Evolutionary conservation across 2,888 invertebrate species (phyloP).

Genomic region (Ochlodes sylvanus): DNA sequence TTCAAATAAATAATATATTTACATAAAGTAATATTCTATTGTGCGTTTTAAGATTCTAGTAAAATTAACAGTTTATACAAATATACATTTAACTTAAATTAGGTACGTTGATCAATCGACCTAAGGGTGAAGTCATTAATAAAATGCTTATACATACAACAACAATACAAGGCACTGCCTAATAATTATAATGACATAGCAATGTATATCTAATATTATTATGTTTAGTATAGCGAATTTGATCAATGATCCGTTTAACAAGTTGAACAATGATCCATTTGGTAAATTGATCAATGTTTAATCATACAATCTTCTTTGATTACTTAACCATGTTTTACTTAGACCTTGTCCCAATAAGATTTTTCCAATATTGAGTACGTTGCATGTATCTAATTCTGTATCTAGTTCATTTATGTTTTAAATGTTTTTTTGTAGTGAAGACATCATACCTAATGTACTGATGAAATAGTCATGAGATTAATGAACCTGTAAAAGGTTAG

Average conservation of each 20-base stretch:
- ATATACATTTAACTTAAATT: background rate
- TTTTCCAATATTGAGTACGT: background rate
- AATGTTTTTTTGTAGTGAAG: background rate
- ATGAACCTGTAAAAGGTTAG: conserved; percentile 16
- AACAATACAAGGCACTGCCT: conserved; percentile 70
- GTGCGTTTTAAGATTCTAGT: background rate
- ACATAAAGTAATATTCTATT: background rate
- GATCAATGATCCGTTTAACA: background rate
- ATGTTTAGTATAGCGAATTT: background rate
- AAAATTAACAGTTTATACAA: conserved; percentile 1
- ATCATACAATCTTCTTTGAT: no score
- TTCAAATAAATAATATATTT: background rate
- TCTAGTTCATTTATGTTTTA: no score
- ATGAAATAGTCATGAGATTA: conserved; percentile 1
- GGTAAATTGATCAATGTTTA: no score
- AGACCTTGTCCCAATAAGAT: no score
- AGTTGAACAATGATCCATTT: no score
- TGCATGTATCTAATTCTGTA: background rate
- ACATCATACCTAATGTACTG: background rate
- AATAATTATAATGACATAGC: conserved; percentile 48
- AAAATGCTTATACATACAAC: conserved; percentile 36
- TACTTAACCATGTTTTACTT: no score
- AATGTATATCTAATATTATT: background rate
- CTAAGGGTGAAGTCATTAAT: conserved; percentile 12
- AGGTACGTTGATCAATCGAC: conserved; percentile 5